Conservation (phyloP, 1,140 invertebrate genomes). For the Dreissena rostriformis region DNA sequence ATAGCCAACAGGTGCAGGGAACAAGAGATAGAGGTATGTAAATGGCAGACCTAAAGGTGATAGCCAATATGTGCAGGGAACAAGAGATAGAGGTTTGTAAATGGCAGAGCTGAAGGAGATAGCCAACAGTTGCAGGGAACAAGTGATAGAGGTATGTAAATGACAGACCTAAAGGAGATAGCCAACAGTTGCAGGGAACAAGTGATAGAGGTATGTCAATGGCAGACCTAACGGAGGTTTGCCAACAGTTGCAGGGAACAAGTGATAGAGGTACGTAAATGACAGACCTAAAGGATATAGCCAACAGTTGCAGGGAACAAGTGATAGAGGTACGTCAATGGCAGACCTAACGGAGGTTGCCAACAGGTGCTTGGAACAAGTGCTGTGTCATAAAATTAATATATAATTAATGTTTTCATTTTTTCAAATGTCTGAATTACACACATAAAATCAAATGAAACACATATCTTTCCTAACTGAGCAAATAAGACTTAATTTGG, state of each 20-base stretch:
- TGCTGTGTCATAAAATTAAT: not conserved
- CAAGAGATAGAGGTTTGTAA: too few relatives aligned
- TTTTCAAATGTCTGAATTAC: too few relatives aligned
- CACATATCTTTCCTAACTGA: too few relatives aligned
- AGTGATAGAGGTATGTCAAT: too few relatives aligned
- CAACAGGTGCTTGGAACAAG: too few relatives aligned
- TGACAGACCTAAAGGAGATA: not conserved
- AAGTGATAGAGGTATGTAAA: conserved; percentile 30
- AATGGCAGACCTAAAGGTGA: not conserved
- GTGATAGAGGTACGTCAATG: too few relatives aligned
- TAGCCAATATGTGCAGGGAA: not conserved
- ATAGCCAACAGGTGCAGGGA: conserved; percentile 15
- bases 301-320: not conserved
- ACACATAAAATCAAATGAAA: too few relatives aligned
- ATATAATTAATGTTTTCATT: too few relatives aligned
- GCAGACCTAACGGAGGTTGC: too few relatives aligned
- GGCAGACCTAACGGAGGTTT: conserved; percentile 21
- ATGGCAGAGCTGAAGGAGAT: conserved; percentile 37
- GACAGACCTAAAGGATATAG: not conserved
- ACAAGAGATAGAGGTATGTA: conserved; percentile 32
- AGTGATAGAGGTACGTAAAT: conserved; percentile 27
- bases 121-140: conserved; percentile 4
- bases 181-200: not conserved
- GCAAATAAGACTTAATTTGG: too few relatives aligned
- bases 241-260: conserved; percentile 9